These are phyloP conservation scores for Ptychadena robeensis DNA, from an alignment of 2,797 vertebrate genomes.

Conservation along the genomic window DNA sequence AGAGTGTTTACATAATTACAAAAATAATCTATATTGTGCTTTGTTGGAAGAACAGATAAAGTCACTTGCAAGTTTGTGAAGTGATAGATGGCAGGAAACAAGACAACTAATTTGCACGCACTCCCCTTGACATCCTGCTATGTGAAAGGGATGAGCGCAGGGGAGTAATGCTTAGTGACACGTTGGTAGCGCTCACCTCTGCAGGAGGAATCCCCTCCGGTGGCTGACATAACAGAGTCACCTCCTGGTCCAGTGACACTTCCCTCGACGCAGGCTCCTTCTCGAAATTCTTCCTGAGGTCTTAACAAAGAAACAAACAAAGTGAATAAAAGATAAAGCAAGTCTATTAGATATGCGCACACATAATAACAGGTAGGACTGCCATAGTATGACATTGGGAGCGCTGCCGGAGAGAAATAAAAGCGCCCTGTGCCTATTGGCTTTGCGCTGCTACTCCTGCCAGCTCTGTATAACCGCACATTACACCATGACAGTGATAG, in stretches of 20 bases:
- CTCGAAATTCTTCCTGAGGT: constrained; percentile 98
- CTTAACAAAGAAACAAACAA: constrained; percentile 70
- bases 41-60: constrained; percentile 6
- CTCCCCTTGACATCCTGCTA: constrained; percentile 15
- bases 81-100: constrained; percentile 6
- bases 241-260: constrained; percentile 93
- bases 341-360: neutral
- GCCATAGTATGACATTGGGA: constrained; percentile 7
- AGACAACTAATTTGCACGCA: constrained; percentile 7
- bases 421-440: constrained; percentile 9
- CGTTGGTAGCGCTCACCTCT: constrained; percentile 82
- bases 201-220: constrained; percentile 94
- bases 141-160: constrained; percentile 6
- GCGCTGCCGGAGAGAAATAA: constrained; percentile 25
- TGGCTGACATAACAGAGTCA: constrained; percentile 91
- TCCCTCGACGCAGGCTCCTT: constrained; percentile 93
- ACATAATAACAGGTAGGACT: constrained; percentile 16
- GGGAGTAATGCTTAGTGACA: constrained; percentile 24
- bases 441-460: constrained; percentile 9
- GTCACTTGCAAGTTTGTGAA: neutral
- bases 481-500: constrained; percentile 47
- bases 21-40: constrained; percentile 4
- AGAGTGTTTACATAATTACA: neutral
- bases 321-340: constrained; percentile 22
- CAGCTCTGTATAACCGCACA: constrained; percentile 48